Percentiles rank a stretch among this genome's conserved stretches.
Evolutionary conservation across 2,113 vertebrate species (phyloP).

Genomic region (Aix galericulata): DNA sequence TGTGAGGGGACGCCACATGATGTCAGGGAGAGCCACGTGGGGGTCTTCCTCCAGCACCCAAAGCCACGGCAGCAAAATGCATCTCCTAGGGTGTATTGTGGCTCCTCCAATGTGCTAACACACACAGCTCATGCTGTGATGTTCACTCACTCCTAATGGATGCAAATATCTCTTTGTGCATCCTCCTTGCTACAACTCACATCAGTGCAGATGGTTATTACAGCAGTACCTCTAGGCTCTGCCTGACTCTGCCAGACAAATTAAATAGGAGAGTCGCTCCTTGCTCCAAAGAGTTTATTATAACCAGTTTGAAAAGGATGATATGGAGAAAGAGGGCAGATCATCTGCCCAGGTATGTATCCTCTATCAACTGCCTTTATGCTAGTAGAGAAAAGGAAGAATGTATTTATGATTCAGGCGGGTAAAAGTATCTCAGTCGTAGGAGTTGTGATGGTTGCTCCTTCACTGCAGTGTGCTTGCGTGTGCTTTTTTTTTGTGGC

Average conservation of each 20-base stretch:
- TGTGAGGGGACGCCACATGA: background rate
- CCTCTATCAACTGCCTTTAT: background rate
- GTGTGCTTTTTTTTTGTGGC: background rate
- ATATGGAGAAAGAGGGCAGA: background rate
- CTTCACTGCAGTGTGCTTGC: background rate
- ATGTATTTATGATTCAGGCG: background rate
- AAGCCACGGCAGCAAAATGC: background rate
- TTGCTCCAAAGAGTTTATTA: background rate
- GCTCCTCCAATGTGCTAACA: background rate
- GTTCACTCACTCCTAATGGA: accelerated
- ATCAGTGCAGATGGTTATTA: background rate
- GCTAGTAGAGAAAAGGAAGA: background rate
- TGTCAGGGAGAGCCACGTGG: background rate
- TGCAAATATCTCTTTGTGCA: background rate
- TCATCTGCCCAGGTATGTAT: background rate
- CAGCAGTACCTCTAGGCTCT: background rate
- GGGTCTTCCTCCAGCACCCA: background rate
- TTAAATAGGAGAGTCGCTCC: background rate
- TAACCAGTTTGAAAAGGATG: background rate
- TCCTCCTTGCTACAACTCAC: background rate
- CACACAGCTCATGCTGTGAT: background rate
- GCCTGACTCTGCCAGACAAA: background rate
- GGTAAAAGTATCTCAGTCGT: background rate
- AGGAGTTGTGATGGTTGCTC: background rate
- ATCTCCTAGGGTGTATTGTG: background rate